Base-by-base conservation (phyloP, 2,888 invertebrate species). In the Cephus rjabovi region DNA sequence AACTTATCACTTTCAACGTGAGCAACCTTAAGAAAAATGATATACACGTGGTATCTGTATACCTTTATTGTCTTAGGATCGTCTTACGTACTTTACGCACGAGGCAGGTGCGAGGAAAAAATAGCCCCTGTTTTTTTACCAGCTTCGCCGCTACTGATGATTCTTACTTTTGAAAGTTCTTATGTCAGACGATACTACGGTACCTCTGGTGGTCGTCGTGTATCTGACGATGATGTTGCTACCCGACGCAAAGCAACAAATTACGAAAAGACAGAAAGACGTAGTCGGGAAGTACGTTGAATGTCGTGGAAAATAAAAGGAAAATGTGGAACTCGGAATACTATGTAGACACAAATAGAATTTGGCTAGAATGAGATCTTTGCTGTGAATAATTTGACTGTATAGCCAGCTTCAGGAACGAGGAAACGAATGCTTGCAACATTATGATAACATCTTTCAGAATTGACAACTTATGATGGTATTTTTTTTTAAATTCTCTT, bases 81-180 rank as follows among this genome's bases (percentile, higher is more conserved):
- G 31, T 71, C 30, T 71, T 71, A 30, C 11, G 40, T 23, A 1
- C 23, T 56, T 9, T 15, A 23, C 6, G 40, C 40, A 15, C 40
- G 40, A 23, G 23, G 12, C 71, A n/a, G 23, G 11, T 71, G 71
- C 34, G 30, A 30, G 37, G 74, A 74, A 74, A 37, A 74, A 37
- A 34, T 34, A 37, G 23, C 3, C 9, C 73, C 9, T 33, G 31
- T 33, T 73, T 12, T 31, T 73, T 34, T 9, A 73, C 15, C 73
- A 34, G 73, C 23, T 73, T 76, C 34, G 71, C 34, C 35, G 76
- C 71, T 76, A 71, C 40, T 76, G 37, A 31, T 40, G 31, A 30
- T 35, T 73, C 33, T 34, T 73, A 23, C 40, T 23, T 56, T 2
- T 56, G 9, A 6, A 56, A 23, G 15, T 56, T 56, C 40, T 23